phyloP scores from a whole-genome alignment of 2,113 vertebrate genomes.

The Hemibates koningsi region DNA sequence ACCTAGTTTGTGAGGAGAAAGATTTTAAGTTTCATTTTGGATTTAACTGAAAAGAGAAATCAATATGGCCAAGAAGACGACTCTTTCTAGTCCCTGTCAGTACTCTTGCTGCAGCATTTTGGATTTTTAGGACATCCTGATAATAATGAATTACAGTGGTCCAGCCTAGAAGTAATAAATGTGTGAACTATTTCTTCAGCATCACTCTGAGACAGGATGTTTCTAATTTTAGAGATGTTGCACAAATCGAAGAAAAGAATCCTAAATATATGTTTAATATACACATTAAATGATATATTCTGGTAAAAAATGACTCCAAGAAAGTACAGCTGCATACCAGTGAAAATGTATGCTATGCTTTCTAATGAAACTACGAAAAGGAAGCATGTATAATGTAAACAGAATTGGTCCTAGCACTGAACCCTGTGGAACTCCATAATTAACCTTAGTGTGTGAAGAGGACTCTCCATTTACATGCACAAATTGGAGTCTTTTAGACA shows the following conservation, averaged over 20 bases:
- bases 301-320: background rate
- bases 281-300: background rate
- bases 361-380: background rate
- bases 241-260: background rate
- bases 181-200: background rate
- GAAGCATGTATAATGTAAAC: background rate
- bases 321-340: background rate
- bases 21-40: background rate
- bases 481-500: background rate
- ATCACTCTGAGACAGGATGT: background rate
- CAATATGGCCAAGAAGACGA: background rate
- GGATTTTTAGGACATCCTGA: background rate
- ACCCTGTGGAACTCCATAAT: background rate
- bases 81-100: background rate
- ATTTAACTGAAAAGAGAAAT: background rate
- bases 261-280: background rate
- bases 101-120: fast-evolving
- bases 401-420: fast-evolving
- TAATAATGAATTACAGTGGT: fast-evolving
- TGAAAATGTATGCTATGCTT: background rate
- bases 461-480: background rate
- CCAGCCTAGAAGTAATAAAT: background rate
- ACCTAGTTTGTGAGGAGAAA: background rate
- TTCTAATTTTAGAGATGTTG: background rate
- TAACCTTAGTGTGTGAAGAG: background rate